Conservation (phyloP, 2,113 vertebrate genomes). For the Emydura subglobosa region DNA sequence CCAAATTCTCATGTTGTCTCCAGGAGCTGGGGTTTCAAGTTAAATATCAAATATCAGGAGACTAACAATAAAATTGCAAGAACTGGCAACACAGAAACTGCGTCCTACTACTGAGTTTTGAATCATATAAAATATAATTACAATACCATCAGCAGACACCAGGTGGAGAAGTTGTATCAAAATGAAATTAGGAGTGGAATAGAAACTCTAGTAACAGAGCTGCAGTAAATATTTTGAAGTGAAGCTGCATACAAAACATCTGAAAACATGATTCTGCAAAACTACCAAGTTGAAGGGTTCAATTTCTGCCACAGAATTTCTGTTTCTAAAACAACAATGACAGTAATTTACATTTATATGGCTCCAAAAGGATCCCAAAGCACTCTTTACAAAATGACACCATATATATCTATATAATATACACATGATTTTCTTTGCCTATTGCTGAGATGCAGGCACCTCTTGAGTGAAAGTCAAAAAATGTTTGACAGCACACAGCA, state of each 20-base stretch:
- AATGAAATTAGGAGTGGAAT: constrained; percentile 7
- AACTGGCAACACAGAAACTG: background rate
- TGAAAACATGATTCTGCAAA: background rate
- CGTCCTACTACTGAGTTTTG: background rate
- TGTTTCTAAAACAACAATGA: constrained; percentile 2
- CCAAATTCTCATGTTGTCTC: background rate
- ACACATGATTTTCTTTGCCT: background rate
- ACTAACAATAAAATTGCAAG: background rate
- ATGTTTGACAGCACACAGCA: rapidly evolving
- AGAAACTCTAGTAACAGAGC: background rate
- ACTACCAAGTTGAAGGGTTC: background rate
- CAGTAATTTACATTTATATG: constrained; percentile 3
- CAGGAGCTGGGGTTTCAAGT: background rate
- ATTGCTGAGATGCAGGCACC: background rate
- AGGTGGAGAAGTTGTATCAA: constrained; percentile 68
- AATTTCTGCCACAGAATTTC: background rate
- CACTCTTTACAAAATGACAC: rapidly evolving
- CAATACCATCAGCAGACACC: constrained; percentile 33
- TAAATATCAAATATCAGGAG: background rate
- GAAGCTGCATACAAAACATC: background rate
- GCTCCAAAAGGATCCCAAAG: background rate
- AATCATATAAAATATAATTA: background rate
- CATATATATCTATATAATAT: background rate
- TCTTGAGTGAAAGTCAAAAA: background rate
- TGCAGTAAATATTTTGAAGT: constrained; percentile 55